Evolutionary conservation across 2,888 invertebrate species (phyloP).

Genomic region (Chironomus riparius): DNA sequence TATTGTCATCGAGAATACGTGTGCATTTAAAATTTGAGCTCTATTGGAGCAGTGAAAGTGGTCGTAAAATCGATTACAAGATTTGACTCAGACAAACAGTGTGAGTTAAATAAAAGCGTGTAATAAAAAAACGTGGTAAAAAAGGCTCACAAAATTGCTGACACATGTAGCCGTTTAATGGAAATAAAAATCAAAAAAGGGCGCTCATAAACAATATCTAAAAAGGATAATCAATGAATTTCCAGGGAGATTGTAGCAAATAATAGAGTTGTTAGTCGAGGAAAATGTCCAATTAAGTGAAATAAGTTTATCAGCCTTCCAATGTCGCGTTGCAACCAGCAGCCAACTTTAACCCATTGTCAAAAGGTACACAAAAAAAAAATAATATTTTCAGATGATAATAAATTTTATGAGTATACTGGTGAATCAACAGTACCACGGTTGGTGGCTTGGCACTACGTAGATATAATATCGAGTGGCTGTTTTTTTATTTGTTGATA

Average conservation of each 20-base stretch:
- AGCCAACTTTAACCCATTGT: neutral
- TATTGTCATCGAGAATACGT: too few relatives aligned
- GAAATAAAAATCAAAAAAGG: neutral
- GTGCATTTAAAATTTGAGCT: too few relatives aligned
- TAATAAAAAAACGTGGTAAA: too few relatives aligned
- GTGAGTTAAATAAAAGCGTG: too few relatives aligned
- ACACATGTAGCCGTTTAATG: slow-evolving; percentile 25
- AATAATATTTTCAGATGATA: neutral
- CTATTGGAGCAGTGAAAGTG: too few relatives aligned
- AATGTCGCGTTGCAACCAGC: neutral
- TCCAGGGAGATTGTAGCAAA: neutral
- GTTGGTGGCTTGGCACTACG: neutral
- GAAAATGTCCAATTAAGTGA: neutral
- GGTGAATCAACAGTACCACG: neutral
- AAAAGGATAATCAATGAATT: slow-evolving; percentile 10
- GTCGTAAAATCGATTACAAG: too few relatives aligned
- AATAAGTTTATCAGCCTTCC: neutral
- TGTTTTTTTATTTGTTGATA: neutral
- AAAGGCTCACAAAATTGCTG: slow-evolving; percentile 14
- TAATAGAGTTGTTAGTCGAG: neutral
- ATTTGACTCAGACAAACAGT: too few relatives aligned
- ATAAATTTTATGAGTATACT: slow-evolving; percentile 1
- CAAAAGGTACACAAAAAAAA: neutral
- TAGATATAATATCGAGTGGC: neutral
- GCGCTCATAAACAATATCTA: neutral